Percentiles rank a stretch among this genome's conserved stretches.
These are phyloP conservation scores for Axea sp. DNA, from an alignment of 2,888 invertebrate genomes.

Conservation along the genomic window DNA sequence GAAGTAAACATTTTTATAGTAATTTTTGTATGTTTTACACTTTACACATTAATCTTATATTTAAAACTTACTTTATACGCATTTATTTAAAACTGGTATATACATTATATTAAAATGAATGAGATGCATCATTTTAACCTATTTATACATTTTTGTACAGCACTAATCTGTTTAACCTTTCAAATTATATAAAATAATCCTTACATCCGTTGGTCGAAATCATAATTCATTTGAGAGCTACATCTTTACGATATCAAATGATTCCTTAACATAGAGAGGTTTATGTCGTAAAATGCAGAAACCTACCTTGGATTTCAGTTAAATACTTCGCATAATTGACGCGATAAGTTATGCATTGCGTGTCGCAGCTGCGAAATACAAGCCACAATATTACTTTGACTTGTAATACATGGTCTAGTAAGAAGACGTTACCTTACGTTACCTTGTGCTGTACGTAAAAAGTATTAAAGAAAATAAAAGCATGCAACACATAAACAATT, in stretches of 20 bases:
- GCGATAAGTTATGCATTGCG: conserved; percentile 59
- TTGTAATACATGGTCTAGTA: conserved; percentile 26
- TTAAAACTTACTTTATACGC: no score
- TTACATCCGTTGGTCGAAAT: conserved; percentile 7
- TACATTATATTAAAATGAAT: conserved; percentile 5
- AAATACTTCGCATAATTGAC: conserved; percentile 56
- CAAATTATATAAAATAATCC: conserved; percentile 28
- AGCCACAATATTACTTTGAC: conserved; percentile 38
- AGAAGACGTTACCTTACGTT: conserved; percentile 5
- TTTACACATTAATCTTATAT: no score
- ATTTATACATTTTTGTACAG: conserved; percentile 6
- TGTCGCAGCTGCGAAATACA: conserved; percentile 40
- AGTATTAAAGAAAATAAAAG: no score
- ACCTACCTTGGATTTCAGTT: conserved; percentile 44
- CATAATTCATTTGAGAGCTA: conserved; percentile 5
- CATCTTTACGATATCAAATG: conserved; percentile 33
- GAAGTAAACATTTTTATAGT: no score
- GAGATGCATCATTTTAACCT: conserved; percentile 11
- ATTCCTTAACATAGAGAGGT: conserved; percentile 24
- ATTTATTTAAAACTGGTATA: neutral
- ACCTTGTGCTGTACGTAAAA: no score
- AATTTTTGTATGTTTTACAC: no score
- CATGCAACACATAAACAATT: no score
- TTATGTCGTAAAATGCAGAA: conserved; percentile 34
- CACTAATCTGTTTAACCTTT: conserved; percentile 12